Evolutionary conservation across 2,797 vertebrate species (phyloP).

Genomic region (Lutjanus campechanus): DNA sequence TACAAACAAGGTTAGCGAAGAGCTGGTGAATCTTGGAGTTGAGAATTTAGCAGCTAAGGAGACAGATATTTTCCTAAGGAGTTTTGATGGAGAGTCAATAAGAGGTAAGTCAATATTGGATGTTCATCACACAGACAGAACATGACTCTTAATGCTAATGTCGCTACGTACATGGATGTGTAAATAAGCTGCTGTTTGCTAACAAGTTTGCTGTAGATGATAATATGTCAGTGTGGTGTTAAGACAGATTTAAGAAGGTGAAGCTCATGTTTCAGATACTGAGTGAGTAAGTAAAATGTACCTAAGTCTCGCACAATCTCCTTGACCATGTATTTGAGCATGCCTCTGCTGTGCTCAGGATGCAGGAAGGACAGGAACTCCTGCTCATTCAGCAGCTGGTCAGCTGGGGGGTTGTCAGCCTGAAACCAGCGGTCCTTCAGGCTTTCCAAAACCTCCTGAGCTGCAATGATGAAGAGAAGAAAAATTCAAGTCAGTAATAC

Average conservation of each 20-base stretch:
- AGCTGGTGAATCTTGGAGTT: background rate
- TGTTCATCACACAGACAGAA: background rate
- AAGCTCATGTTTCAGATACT: background rate
- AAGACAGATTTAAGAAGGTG: background rate
- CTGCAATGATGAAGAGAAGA: slow-evolving; percentile 73
- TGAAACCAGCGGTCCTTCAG: slow-evolving; percentile 98
- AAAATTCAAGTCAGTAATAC: background rate
- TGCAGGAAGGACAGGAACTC: slow-evolving; percentile 97
- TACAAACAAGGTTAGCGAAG: background rate
- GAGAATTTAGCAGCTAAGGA: background rate
- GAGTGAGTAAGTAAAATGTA: slow-evolving; percentile 52
- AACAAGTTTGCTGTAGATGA: background rate
- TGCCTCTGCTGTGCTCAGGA: slow-evolving; percentile 95
- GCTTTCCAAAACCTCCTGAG: slow-evolving; percentile 96
- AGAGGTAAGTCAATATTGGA: background rate
- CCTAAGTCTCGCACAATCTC: slow-evolving; percentile 96
- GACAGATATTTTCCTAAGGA: background rate
- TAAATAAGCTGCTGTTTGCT: background rate
- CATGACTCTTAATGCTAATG: background rate
- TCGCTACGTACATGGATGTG: background rate
- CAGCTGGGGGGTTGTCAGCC: slow-evolving; percentile 92
- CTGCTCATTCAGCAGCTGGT: slow-evolving; percentile 92
- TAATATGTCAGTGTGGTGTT: background rate
- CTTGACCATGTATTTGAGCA: slow-evolving; percentile 98
- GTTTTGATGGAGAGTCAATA: background rate